These are phyloP conservation scores for Meteorus colon DNA, from an alignment of 2,888 invertebrate genomes.

Conservation along the genomic window DNA sequence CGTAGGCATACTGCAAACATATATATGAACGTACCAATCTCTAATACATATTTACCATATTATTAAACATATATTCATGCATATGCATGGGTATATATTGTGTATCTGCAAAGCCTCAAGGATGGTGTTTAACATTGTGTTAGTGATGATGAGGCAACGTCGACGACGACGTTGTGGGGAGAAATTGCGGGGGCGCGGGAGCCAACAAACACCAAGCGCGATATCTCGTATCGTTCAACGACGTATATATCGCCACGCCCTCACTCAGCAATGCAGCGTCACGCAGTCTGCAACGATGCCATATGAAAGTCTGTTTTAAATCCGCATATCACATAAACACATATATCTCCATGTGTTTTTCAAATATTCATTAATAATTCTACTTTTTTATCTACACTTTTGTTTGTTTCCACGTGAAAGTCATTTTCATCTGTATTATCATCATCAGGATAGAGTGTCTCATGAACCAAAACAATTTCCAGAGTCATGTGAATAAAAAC, in stretches of 20 bases:
- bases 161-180: conserved; percentile 29
- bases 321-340: background rate
- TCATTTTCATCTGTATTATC: too few species aligned
- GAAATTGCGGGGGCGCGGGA: conserved; percentile 3
- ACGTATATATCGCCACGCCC: conserved; percentile 58
- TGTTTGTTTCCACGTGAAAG: too few species aligned
- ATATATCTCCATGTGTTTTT: background rate
- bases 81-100: conserved; percentile 8
- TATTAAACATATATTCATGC: conserved; percentile 9
- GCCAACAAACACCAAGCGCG: conserved; percentile 38
- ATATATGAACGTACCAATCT: background rate
- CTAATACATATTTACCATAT: background rate
- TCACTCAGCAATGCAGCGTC: conserved; percentile 57
- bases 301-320: conserved; percentile 28
- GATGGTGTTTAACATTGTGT: conserved; percentile 18
- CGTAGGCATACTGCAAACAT: conserved; percentile 33
- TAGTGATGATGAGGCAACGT: conserved; percentile 40
- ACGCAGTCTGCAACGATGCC: conserved; percentile 59
- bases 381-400: too few species aligned
- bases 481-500: too few species aligned
- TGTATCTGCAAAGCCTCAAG: conserved; percentile 8
- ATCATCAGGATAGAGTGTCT: too few species aligned
- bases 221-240: conserved; percentile 52
- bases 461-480: too few species aligned
- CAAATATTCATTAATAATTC: background rate